These are phyloP conservation scores for Gymnarchus niloticus DNA, from an alignment of 2,113 vertebrate species.

Conservation along the genomic window DNA sequence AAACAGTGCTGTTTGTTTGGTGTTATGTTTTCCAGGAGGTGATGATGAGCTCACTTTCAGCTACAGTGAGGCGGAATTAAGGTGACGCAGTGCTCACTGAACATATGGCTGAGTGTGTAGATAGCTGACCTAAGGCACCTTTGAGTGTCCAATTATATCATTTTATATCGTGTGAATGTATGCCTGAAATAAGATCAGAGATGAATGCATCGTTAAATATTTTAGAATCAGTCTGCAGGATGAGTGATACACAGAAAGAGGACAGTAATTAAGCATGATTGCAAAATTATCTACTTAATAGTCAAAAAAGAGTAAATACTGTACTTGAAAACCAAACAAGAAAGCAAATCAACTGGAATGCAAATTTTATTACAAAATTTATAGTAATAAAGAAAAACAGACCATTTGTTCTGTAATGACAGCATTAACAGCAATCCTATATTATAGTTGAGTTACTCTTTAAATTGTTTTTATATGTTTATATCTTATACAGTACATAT, in stretches of 20 bases:
- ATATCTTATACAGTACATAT: too few relatives aligned
- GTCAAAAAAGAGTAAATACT: background rate
- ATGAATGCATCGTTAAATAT: background rate
- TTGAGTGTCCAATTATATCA: background rate
- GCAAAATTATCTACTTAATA: background rate
- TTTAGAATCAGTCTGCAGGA: background rate
- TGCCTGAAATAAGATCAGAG: background rate
- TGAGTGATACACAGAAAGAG: background rate
- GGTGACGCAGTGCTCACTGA: constrained; percentile 41
- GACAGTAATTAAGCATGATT: background rate
- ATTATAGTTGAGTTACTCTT: background rate
- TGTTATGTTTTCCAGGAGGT: constrained; percentile 53
- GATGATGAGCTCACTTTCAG: constrained; percentile 44
- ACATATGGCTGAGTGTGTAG: background rate
- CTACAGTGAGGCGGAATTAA: constrained; percentile 56
- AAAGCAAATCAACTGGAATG: background rate
- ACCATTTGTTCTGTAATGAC: too few relatives aligned
- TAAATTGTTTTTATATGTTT: background rate
- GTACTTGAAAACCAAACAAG: background rate
- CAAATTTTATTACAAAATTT: background rate
- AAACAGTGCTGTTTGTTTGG: background rate
- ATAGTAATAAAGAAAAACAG: background rate
- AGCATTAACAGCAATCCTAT: background rate
- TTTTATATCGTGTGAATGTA: background rate
- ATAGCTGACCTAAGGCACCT: background rate